Conservation (phyloP, 2,113 vertebrate species). For the Oncorhynchus keta region DNA sequence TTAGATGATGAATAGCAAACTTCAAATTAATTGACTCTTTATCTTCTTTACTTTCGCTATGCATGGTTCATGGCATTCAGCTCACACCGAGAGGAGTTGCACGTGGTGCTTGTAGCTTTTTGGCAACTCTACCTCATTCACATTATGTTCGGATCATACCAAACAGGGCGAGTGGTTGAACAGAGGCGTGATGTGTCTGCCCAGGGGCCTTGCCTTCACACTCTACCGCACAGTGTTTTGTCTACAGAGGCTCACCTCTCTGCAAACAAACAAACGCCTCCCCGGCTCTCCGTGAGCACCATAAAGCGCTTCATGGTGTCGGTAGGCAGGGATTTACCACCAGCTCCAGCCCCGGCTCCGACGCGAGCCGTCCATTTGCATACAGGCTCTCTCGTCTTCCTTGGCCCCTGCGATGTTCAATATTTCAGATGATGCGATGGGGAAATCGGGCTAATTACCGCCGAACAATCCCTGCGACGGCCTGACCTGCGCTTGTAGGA, state of each 20-base stretch:
- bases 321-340: constrained; percentile 1
- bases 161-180: too few relatives aligned
- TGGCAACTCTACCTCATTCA: too few relatives aligned
- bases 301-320: not conserved
- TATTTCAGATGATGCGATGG: constrained; percentile 55
- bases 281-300: not conserved
- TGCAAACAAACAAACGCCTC: constrained; percentile 23
- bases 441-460: constrained; percentile 63
- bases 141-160: too few relatives aligned
- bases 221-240: constrained; percentile 7
- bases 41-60: too few relatives aligned
- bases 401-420: constrained; percentile 36
- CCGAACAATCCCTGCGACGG: constrained; percentile 34
- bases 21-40: too few relatives aligned
- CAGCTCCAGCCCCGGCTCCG: not conserved
- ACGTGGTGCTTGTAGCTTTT: too few relatives aligned
- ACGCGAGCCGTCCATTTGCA: constrained; percentile 16
- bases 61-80: too few relatives aligned
- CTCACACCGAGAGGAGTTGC: too few relatives aligned
- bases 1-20: too few relatives aligned
- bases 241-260: constrained; percentile 13
- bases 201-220: not conserved
- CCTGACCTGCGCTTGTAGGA: constrained; percentile 54
- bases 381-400: constrained; percentile 11
- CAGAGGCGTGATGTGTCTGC: too few relatives aligned